Percentiles rank a stretch among this genome's conserved stretches.
These are phyloP conservation scores for Drosophila virilis DNA, from an alignment of 1,140 invertebrate species.

Conservation along the genomic window DNA sequence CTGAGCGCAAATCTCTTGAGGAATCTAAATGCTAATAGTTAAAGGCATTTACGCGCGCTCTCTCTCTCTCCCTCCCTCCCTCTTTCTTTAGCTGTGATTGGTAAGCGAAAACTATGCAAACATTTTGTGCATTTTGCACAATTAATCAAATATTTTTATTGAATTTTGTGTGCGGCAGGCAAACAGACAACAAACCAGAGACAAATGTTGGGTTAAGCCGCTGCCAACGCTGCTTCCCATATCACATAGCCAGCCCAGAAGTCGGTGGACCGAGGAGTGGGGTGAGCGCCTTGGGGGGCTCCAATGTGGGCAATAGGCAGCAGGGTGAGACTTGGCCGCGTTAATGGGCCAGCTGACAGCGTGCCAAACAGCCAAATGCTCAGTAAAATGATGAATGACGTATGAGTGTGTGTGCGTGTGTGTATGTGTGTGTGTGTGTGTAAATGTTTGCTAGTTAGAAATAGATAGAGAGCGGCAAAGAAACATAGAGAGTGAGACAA, in stretches of 20 bases:
- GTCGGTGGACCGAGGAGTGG: neutral
- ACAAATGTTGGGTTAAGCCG: conserved; percentile 61
- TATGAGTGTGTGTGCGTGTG: conserved; percentile 27
- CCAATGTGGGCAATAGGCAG: neutral
- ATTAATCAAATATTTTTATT: conserved; percentile 81
- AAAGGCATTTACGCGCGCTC: neutral
- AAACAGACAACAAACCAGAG: conserved; percentile 52
- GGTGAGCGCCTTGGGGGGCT: neutral
- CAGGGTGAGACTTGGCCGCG: conserved; percentile 38
- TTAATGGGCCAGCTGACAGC: conserved; percentile 78
- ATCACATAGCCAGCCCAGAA: conserved; percentile 18
- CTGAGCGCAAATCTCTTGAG: neutral
- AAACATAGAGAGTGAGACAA: neutral
- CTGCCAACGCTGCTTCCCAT: neutral
- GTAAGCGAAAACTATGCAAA: conserved; percentile 73
- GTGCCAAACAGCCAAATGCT: conserved; percentile 54
- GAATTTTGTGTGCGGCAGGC: conserved; percentile 50
- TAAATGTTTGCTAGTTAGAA: conserved; percentile 19
- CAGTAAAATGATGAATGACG: conserved; percentile 58
- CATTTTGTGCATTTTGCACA: conserved; percentile 67
- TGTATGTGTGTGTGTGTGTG: conserved; percentile 25
- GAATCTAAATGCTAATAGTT: conserved; percentile 8
- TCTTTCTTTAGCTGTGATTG: conserved; percentile 17
- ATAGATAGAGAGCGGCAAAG: neutral
- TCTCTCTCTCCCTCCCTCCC: neutral